phyloP scores from a whole-genome alignment of 2,113 vertebrate genomes.

The Ictidomys tridecemlineatus region DNA sequence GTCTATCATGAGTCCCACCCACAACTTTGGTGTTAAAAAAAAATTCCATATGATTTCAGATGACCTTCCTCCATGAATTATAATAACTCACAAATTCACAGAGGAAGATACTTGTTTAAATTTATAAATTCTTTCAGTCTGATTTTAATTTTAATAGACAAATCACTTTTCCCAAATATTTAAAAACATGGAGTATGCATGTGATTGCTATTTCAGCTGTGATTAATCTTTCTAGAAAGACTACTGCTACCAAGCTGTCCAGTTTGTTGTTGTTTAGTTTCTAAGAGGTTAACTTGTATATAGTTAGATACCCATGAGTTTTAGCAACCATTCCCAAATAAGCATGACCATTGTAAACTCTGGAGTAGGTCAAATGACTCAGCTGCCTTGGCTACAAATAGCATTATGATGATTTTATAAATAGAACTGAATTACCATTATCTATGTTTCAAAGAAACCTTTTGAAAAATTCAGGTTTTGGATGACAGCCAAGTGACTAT shows the following conservation, averaged over 20 bases:
- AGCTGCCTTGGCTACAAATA: background rate
- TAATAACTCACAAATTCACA: background rate
- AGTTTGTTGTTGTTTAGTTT: background rate
- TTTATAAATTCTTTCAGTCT: background rate
- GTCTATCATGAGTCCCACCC: background rate
- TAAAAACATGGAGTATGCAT: background rate
- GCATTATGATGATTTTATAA: slow-evolving; percentile 62
- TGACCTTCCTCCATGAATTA: background rate
- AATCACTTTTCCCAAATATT: background rate
- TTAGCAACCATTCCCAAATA: background rate
- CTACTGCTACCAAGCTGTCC: background rate
- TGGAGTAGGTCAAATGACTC: slow-evolving; percentile 53
- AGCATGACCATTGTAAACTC: background rate
- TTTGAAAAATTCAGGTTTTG: slow-evolving; percentile 48
- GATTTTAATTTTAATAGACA: slow-evolving; percentile 10
- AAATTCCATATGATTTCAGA: background rate
- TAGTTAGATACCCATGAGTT: background rate
- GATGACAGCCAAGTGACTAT: background rate
- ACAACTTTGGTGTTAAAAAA: background rate
- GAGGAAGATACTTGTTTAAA: background rate
- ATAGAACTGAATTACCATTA: slow-evolving; percentile 54
- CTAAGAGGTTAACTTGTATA: background rate
- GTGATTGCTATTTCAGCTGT: background rate
- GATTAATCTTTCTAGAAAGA: background rate
- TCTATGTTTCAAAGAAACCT: slow-evolving; percentile 21